phyloP scores from a whole-genome alignment of 2,797 vertebrate genomes.

The Pelodytes ibericus region DNA sequence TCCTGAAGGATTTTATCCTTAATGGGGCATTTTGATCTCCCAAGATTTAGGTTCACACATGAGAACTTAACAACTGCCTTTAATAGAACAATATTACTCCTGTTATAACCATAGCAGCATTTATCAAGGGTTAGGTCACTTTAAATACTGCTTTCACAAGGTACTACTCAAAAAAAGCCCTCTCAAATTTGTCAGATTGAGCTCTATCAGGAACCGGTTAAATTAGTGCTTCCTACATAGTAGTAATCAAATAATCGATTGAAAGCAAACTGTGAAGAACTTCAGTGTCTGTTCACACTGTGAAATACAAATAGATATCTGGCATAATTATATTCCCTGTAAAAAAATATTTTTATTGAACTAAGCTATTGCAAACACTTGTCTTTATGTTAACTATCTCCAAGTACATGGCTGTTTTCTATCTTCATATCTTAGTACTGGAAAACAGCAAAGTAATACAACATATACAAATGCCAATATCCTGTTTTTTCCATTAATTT shows the following conservation, averaged over 20 bases:
- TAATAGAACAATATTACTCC: no score
- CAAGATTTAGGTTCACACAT: no score
- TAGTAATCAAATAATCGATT: slow-evolving; percentile 46
- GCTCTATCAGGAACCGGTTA: background rate
- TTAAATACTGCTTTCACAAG: no score
- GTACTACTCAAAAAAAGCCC: no score
- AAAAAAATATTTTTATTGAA: slow-evolving; percentile 3
- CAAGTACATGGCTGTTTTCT: background rate
- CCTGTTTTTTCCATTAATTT: no score
- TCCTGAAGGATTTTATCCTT: no score
- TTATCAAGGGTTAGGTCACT: no score
- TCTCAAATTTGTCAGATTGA: background rate
- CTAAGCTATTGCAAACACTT: background rate
- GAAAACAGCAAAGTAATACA: no score
- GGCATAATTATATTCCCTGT: background rate
- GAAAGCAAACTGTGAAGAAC: slow-evolving; percentile 34
- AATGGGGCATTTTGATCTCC: no score
- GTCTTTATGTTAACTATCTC: background rate
- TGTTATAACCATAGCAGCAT: no score
- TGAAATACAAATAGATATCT: background rate
- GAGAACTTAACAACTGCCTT: no score
- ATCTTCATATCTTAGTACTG: background rate
- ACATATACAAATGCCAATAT: no score
- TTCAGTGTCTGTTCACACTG: background rate
- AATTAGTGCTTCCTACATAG: slow-evolving; percentile 40